Base-by-base conservation (phyloP, 2,113 vertebrate species). In the Poeciliopsis turrubarensis region DNA sequence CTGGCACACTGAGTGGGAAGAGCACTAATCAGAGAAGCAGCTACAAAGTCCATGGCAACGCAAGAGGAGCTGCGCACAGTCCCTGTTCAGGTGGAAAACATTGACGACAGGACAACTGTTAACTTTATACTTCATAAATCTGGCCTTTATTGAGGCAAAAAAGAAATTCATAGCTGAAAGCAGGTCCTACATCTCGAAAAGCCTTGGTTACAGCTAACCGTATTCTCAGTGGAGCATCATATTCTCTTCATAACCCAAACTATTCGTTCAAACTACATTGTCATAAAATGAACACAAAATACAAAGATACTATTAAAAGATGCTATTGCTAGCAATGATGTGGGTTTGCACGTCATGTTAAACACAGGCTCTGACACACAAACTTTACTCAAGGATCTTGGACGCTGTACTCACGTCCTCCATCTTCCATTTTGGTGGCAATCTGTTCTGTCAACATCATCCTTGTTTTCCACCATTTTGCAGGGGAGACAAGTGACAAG, bases 401-500 rank as follows among this genome's bases (percentile, higher is more conserved):
- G 70, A 83, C 13, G 41, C 66, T 41, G 19, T 74, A 78, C 74
- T 83, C 39, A 66, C 74, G 70, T 76, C 83, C 74, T 79, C 60
- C 1, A 80, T 68, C 29, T 74, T 79, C 76, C 37, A 51, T 74
- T 77, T 73, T 60, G 0, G 72, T 69, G 62, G 78, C 76, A 76
- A 73, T 85, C 86, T 76, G 79, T 62, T 72, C 69, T 14, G 81
- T 79, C 68, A 82, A 88, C 86, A 88, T 60, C 84, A 75, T 77
- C 75, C 79, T 73, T 79, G 76, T 83, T 88, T 86, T 41, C 60
- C 68, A 73, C 68, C 75, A 74, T 91, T 85, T 87, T 86, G 80
- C 71, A 44, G 73, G n/a, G 66, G 64, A 80, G 79, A 85, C 77
- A 79, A 81, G 85, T 82, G 86, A 89, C 87, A 89, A 72, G 88